Conservation (phyloP, 37 sponge, comb jelly and placozoan species). For the Ephydatia muelleri region DNA sequence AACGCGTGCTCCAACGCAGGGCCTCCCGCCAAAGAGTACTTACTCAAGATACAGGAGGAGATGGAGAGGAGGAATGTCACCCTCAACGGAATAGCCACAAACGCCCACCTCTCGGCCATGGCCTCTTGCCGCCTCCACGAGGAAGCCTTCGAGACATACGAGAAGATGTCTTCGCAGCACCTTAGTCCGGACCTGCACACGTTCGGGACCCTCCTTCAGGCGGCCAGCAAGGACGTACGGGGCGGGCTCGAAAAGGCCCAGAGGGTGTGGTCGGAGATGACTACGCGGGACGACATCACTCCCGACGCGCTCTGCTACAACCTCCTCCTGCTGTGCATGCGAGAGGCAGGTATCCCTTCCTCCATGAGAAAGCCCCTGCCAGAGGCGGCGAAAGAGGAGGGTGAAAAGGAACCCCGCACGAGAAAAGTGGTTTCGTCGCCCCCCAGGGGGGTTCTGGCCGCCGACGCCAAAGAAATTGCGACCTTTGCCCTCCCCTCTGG, state of each 20-base stretch:
- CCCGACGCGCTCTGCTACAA: constrained; percentile 52
- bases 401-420: background rate
- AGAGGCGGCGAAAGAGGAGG: too few species aligned
- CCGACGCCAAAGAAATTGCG: background rate
- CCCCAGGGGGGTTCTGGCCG: background rate
- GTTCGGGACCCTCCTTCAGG: constrained; percentile 42
- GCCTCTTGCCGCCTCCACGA: constrained; percentile 40
- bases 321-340: constrained; percentile 44
- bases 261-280: constrained; percentile 53
- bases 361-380: too few species aligned
- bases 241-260: constrained; percentile 33
- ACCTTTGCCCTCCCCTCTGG: background rate
- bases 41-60: constrained; percentile 47
- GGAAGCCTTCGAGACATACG: constrained; percentile 39
- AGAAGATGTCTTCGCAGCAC: constrained; percentile 24
- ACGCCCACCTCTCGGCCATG: constrained; percentile 57
- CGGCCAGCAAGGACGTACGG: constrained; percentile 22
- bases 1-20: constrained; percentile 58
- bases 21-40: background rate
- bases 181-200: constrained; percentile 49
- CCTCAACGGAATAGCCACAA: constrained; percentile 52
- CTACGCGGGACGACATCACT: background rate
- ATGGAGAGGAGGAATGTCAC: constrained; percentile 60
- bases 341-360: constrained; percentile 61
- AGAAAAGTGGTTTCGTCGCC: background rate